Base-by-base conservation (phyloP, 2,888 invertebrate genomes). In the Melipona bicolor region DNA sequence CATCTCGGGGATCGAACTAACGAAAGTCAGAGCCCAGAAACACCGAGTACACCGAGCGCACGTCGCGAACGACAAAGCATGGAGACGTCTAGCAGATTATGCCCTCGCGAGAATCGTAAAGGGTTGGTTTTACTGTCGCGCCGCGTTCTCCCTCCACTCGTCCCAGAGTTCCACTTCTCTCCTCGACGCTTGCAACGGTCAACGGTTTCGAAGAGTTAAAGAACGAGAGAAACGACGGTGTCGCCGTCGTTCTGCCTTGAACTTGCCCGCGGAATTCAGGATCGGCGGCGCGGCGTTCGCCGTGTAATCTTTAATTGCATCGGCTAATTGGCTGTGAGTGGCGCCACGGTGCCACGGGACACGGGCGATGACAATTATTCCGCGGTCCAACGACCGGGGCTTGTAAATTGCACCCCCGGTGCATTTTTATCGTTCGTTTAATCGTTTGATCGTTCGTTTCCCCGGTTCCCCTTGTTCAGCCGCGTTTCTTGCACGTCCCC, bases 261-360 rank as follows among this genome's bases (percentile, higher is more conserved):
- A 84, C 87, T 72, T 75, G 73, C 5, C 52, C 80, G 77, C 80
- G 78, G 81, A 81, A 85, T 83, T 72, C 84, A 50, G 85, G 83
- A 88, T 83, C 83, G 83, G 85, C 84, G 79, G 69, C 76, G 71
- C 61, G 21, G 21, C n/a, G 13, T 3, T 62, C 82, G 76, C 36
- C 69, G 77, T 84, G 90, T 90, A 90, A 90, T 90, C 88, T 87
- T 90, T 94, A 94, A 94, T 94, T 92, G 92, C 92, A 88, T 71
- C 89, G 90, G 91, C 94, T 94, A 94, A 94, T 94, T 94, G 94
- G 94, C 92, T 83, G 90, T 91, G 92, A 92, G 92, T 93, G 93
- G 94, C 93, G 94, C 93, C 94, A 92, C 89, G 88, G 83, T 90
- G 89, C 89, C 87, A 89, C 88, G 88, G 87, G 88, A 88, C 89